Conservation (phyloP, 2,797 vertebrate genomes). For the Sylvilagus floridanus region DNA sequence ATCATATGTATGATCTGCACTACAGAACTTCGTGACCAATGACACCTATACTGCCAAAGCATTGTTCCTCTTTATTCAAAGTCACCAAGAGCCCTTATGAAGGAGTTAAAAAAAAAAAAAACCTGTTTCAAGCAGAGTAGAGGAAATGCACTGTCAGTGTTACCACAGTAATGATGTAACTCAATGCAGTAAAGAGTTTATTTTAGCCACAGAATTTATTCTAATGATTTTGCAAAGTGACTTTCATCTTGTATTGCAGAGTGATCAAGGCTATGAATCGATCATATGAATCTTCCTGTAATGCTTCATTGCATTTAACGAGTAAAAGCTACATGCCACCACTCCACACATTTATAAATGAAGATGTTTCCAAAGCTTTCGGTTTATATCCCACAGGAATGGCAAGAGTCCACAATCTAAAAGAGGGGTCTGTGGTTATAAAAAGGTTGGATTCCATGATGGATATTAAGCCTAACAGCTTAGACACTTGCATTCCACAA, state of each 20-base stretch:
- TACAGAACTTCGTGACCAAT: not conserved
- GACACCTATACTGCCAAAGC: not conserved
- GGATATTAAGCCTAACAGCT: no score
- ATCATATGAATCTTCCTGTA: slow-evolving; percentile 51
- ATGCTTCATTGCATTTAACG: slow-evolving; percentile 39
- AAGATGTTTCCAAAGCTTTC: slow-evolving; percentile 43
- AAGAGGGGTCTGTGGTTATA: not conserved
- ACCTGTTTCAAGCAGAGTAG: slow-evolving; percentile 39
- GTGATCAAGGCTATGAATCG: slow-evolving; percentile 51
- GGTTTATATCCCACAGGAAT: not conserved
- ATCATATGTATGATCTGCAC: not conserved
- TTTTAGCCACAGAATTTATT: slow-evolving; percentile 62
- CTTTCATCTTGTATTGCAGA: slow-evolving; percentile 58
- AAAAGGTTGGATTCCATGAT: no score
- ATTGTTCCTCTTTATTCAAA: slow-evolving; percentile 61
- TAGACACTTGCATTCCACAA: no score
- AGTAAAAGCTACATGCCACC: slow-evolving; percentile 21
- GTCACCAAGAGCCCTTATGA: slow-evolving; percentile 16
- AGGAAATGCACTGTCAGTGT: slow-evolving; percentile 66
- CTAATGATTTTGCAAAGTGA: slow-evolving; percentile 69
- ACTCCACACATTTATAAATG: slow-evolving; percentile 62
- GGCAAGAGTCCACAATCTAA: not conserved
- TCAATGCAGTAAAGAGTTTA: slow-evolving; percentile 48
- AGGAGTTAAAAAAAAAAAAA: slow-evolving; percentile 2
- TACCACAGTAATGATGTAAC: slow-evolving; percentile 54